Base-by-base conservation (phyloP, 2,797 vertebrate species). In the Yasuhikotakia modesta region DNA sequence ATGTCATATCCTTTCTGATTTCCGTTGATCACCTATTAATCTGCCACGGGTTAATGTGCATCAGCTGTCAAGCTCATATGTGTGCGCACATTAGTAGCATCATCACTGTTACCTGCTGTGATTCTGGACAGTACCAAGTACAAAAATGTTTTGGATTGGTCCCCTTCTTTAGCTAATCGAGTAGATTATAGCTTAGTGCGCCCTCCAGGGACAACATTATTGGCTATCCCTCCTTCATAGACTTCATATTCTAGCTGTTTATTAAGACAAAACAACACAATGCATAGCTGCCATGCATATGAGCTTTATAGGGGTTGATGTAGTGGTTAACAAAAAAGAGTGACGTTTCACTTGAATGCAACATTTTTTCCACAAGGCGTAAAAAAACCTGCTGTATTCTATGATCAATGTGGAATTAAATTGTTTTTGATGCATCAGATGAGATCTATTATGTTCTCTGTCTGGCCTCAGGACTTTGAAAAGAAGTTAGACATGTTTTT, bases 281-380 rank as follows among this genome's bases (percentile, higher is more conserved):
- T 65, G 17, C 12, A 19, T 48, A 24, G 48, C 60, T 71, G 66
- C 61, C 67, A 39, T 70, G 52, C 50, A 55, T 65, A 73, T 73
- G 75, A 73, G 82, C 77, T 79, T 82, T 21, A 73, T 45, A 71
- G 60, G 32, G 66, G 74, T 81, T 80, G 75, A 43, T 75, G 46
- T 81, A 61, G 21, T 78, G 46, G 27, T 43, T 43, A 43, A 43
- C 39, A 2, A 10, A 72, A 43, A 24, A 12, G 39, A 30, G 32
- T 74, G 35, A 57, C 27, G 46, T 81, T 79, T 48, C 83, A 58
- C 78, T 70, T 70, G 79, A 67, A 77, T 85, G 81, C 81, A 89
- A 82, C 27, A 70, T 82, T 65, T 81, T 85, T 65, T 52, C 64
- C 71, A 35, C 1, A 19, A 35, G 30, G 16, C n/a, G 27, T 61